A percentile compares a stretch with the other conserved stretches of the same genome.
Conservation (phyloP, 2,113 vertebrate species). For the Acrocephalus arundinaceus region DNA sequence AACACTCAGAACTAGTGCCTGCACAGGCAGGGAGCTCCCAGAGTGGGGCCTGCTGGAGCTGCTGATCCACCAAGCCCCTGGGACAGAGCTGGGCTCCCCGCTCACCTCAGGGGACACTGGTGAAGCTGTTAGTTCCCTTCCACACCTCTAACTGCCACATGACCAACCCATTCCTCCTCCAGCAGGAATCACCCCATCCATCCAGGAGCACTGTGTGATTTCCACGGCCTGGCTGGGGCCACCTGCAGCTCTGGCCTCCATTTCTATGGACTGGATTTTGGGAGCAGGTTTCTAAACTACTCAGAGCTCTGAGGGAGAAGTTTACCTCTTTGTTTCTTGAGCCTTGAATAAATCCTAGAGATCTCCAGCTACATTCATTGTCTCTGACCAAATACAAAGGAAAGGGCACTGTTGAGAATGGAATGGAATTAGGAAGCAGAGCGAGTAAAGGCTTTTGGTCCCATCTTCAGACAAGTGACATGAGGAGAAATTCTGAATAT, state of each 20-base stretch:
- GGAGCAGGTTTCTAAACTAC: neutral
- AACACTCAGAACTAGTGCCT: constrained; percentile 78
- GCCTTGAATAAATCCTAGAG: neutral
- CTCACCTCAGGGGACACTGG: neutral
- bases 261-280: neutral
- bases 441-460: neutral
- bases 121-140: neutral
- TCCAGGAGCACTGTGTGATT: neutral
- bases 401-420: neutral
- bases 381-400: neutral
- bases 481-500: neutral
- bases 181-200: neutral
- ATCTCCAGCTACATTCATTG: neutral
- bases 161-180: neutral
- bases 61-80: neutral
- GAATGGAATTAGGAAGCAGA: neutral
- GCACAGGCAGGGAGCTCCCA: constrained; percentile 69
- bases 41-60: constrained; percentile 42
- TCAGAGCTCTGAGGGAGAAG: neutral
- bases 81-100: neutral
- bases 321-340: neutral
- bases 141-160: neutral
- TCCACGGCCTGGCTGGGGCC: neutral
- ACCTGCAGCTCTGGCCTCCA: neutral
- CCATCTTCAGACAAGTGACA: neutral